Base-by-base conservation (phyloP, 1,140 invertebrate genomes). In the Drosophila sechellia region DNA sequence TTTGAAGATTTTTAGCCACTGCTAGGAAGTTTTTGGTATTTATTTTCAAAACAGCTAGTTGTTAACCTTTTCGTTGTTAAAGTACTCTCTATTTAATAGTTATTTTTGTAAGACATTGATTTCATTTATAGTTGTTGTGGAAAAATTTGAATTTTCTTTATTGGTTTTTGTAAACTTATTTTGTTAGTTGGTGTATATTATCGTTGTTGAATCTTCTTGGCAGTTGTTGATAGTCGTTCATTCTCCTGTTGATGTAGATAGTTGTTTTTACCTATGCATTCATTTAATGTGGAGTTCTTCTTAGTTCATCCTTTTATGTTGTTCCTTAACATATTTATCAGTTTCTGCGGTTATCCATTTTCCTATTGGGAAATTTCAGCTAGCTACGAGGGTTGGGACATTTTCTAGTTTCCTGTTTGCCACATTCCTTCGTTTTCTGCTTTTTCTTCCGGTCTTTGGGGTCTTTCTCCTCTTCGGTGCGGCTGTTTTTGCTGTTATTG, bases 341-440 rank as follows among this genome's bases (percentile, higher is more conserved):
- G 10, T 10, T 45, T 39, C 15, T 59, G 17, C 60, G 43, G 17
- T 40, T 49, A 11, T 43, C n/a, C 6, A 2, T 63, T 71, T 53
- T 73, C 10, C 49, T 81, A 74, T 31, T 15, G 46, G 46, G 57
- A 54, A 76, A 79, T 86, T 86, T 58, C 4, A 52, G 46, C 84
- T 86, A 89, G 50, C 79, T 86, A 83, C 84, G 27, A 56, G 69
- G 68, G 39, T 20, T 45, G 66, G 70, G 39, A 49, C 46, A 37
- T 71, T n/a, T 31, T 40, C 43, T 49, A 35, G 11, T 52, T 53
- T 22, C 31, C 56, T 55, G 55, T 42, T 35, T 73, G 35, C 25
- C 59, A 60, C 39, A 22, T 25, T 31, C n/a, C 48, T 17, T 50
- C n/a, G 27, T 31, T 35, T 40, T 34, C 15, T 42, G 27, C 27